Conservation (phyloP, 2,113 vertebrate genomes). For the Melospiza melodia region DNA sequence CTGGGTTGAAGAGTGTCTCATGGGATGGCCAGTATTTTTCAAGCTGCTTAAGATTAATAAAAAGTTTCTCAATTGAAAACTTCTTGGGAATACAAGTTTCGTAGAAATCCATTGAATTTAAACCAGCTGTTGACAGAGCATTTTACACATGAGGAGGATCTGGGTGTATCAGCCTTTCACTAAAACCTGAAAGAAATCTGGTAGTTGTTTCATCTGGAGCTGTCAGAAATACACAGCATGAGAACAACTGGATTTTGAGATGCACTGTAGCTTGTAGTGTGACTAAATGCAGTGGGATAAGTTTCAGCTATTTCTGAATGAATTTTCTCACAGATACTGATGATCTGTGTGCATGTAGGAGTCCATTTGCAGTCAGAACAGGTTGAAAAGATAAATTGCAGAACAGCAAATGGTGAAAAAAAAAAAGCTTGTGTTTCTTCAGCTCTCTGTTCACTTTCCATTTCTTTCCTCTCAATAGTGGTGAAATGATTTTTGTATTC, state of each 20-base stretch:
- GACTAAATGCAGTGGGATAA: neutral
- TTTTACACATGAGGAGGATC: neutral
- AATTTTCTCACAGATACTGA: neutral
- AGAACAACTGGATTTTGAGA: neutral
- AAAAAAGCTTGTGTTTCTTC: neutral
- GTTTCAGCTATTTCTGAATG: neutral
- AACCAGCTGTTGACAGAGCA: neutral
- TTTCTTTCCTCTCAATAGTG: neutral
- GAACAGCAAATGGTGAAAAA: accelerated
- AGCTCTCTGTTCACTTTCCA: neutral
- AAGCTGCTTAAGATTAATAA: neutral
- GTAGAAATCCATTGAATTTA: neutral
- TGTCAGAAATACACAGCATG: neutral
- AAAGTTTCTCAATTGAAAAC: neutral
- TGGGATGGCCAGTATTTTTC: neutral
- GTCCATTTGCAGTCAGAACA: neutral
- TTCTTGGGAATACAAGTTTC: neutral
- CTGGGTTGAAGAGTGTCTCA: neutral
- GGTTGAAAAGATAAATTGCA: neutral
- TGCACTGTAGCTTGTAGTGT: neutral
- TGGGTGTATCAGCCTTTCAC: neutral
- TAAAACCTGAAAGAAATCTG: neutral
- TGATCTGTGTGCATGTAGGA: neutral
- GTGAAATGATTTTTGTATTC: neutral
- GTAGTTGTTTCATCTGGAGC: neutral